phyloP scores from a whole-genome alignment of 2,888 invertebrate genomes.

The Lamellibrachia satsuma region DNA sequence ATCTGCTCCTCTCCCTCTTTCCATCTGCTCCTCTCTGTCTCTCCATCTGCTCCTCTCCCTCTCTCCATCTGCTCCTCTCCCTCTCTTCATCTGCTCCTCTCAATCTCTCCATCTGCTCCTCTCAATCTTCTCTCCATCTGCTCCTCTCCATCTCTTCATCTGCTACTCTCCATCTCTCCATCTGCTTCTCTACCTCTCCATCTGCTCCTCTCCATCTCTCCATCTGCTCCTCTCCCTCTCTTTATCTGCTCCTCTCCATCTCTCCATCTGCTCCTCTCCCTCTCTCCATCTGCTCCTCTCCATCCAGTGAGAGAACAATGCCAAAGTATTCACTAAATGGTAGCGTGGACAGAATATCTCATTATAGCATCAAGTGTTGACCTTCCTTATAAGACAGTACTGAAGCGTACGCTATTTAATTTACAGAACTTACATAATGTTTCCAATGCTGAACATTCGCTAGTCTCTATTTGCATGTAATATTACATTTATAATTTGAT shows the following conservation, averaged over 20 bases:
- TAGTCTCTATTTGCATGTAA: not conserved
- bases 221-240: not conserved
- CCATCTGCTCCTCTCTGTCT: too few species aligned
- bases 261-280: not conserved
- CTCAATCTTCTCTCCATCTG: not conserved
- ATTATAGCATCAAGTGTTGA: not conserved
- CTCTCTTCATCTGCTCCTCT: not conserved
- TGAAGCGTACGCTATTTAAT: not conserved
- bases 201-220: not conserved
- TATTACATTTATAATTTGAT: not conserved
- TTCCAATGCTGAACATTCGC: not conserved
- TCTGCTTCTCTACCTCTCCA: too few species aligned
- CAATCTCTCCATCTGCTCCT: too few species aligned
- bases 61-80: too few species aligned
- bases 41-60: too few species aligned
- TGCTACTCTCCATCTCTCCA: too few species aligned
- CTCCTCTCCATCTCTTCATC: not conserved
- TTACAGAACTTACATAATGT: not conserved
- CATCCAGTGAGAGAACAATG: not conserved
- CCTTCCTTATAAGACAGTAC: not conserved
- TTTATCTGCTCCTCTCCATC: not conserved
- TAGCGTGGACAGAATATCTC: too few species aligned
- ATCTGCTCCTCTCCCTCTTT: too few species aligned
- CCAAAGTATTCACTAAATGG: not conserved
- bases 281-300: not conserved